Percentiles rank a stretch among this genome's conserved stretches.
phyloP scores from a whole-genome alignment of 2,888 invertebrate genomes.

The Chamaedrilus cognettii region DNA sequence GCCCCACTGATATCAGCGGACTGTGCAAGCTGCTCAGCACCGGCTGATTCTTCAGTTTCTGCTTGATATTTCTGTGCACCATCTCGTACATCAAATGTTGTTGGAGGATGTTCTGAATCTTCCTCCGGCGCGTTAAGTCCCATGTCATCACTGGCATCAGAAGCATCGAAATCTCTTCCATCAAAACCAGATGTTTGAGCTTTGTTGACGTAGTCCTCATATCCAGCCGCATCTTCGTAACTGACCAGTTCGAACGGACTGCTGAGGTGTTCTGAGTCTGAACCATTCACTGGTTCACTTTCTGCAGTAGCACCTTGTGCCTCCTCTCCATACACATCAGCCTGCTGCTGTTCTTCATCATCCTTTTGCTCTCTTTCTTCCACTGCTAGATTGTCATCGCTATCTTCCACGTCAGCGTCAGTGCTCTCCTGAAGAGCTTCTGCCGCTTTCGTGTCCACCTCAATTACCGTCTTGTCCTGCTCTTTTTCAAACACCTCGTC shows the following conservation, averaged over 20 bases:
- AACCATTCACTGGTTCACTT: constrained; percentile 39
- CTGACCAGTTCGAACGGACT: constrained; percentile 56
- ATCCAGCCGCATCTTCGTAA: constrained; percentile 40
- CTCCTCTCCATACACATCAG: not conserved
- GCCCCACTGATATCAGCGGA: not conserved
- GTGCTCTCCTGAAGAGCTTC: not conserved
- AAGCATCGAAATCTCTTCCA: not conserved
- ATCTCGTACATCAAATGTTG: too few relatives aligned
- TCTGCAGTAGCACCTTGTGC: constrained; percentile 29
- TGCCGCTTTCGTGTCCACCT: not conserved
- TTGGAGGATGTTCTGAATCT: too few relatives aligned
- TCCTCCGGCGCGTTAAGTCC: too few relatives aligned
- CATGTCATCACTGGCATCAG: constrained; percentile 9
- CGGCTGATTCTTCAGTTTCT: too few relatives aligned
- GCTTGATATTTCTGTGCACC: too few relatives aligned
- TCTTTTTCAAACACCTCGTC: constrained; percentile 60
- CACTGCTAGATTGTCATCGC: not conserved
- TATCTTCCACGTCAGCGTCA: not conserved
- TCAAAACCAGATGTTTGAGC: constrained; percentile 8
- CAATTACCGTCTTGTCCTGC: constrained; percentile 37
- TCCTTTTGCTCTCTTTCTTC: not conserved
- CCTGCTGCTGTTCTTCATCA: not conserved
- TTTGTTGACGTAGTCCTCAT: constrained; percentile 39
- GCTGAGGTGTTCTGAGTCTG: constrained; percentile 30
- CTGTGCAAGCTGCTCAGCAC: not conserved